These are phyloP conservation scores for Vipera ursinii DNA, from an alignment of 2,797 vertebrate genomes.

Conservation along the genomic window DNA sequence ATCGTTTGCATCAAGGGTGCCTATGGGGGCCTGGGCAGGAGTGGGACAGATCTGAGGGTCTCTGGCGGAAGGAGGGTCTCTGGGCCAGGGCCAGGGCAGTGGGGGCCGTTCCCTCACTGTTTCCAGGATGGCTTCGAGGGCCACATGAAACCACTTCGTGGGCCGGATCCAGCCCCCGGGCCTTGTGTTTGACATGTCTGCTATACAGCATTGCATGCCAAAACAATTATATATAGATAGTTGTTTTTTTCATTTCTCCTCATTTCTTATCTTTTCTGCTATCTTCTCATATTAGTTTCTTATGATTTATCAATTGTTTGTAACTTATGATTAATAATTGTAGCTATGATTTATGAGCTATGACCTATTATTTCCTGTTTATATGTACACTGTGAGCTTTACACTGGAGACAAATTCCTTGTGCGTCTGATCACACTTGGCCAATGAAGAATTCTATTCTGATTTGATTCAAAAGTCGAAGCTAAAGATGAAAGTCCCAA, in stretches of 20 bases:
- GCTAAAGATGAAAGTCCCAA: neutral
- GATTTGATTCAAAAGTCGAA: neutral
- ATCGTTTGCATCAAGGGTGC: no score
- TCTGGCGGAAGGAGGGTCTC: no score
- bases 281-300: neutral
- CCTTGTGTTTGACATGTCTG: no score
- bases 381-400: neutral
- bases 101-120: no score
- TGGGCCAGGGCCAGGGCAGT: no score
- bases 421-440: neutral
- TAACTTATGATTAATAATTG: neutral
- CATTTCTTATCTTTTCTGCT: neutral
- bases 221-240: neutral
- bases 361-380: neutral
- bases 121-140: no score
- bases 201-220: neutral
- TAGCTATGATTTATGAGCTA: neutral
- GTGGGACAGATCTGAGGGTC: no score
- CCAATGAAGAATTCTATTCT: neutral
- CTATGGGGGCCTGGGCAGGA: no score
- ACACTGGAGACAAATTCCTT: neutral
- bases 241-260: neutral
- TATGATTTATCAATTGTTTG: neutral
- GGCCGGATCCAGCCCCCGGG: no score
- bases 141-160: no score